These are phyloP conservation scores for Conger conger DNA, from an alignment of 2,113 vertebrate genomes.

Conservation along the genomic window DNA sequence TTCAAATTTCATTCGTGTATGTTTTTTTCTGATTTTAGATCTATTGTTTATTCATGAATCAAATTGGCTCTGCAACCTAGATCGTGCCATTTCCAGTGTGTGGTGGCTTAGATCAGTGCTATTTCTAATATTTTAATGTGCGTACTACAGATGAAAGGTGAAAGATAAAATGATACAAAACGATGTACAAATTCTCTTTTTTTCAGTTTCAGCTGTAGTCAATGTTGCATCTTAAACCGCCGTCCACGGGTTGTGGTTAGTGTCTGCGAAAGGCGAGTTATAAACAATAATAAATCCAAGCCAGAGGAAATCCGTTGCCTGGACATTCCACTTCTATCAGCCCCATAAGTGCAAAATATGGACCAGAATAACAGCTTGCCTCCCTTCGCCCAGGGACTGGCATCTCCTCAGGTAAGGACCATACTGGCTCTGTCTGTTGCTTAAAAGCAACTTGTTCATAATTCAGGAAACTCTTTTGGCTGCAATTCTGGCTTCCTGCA, in stretches of 20 bases:
- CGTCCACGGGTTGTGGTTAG: no score
- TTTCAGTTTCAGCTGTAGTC: not conserved
- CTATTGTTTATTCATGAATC: no score
- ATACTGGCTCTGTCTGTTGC: not conserved
- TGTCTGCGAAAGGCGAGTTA: not conserved
- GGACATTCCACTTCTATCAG: constrained; percentile 21
- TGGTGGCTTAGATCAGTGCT: no score
- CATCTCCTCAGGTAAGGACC: constrained; percentile 85
- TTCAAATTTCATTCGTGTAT: no score
- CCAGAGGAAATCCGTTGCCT: not conserved
- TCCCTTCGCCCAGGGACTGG: constrained; percentile 85
- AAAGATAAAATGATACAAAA: not conserved
- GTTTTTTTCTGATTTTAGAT: no score
- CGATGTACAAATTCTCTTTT: not conserved
- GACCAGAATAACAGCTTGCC: constrained; percentile 96
- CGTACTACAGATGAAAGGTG: not conserved
- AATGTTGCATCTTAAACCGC: not conserved
- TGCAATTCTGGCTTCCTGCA: no score
- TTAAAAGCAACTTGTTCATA: not conserved
- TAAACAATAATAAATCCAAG: not conserved
- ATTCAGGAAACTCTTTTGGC: no score
- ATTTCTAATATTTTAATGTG: no score
- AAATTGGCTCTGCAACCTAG: no score
- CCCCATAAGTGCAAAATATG: constrained; percentile 70
- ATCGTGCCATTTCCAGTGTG: no score